phyloP scores from a whole-genome alignment of 2,797 vertebrate species.

The Parotocinclus haroldoi region DNA sequence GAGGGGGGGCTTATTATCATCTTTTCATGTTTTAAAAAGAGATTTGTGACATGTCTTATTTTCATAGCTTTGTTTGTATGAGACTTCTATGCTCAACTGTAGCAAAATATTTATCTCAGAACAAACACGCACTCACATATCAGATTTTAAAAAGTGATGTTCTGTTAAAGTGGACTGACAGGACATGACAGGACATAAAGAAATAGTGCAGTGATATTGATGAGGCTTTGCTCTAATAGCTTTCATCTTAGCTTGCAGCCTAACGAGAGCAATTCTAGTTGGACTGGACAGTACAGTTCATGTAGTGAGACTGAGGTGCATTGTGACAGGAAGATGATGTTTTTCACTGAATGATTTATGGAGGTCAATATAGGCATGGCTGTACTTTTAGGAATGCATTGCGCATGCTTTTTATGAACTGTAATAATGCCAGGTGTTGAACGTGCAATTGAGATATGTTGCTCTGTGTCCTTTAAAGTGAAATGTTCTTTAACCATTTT shows the following conservation, averaged over 20 bases:
- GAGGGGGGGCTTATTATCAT: too few species aligned
- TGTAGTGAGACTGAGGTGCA: slow-evolving; percentile 21
- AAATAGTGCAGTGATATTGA: slow-evolving; percentile 7
- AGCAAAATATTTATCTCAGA: not conserved
- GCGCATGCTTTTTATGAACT: slow-evolving; percentile 51
- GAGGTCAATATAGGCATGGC: slow-evolving; percentile 38
- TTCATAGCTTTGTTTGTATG: too few species aligned
- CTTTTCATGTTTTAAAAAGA: slow-evolving; percentile 1
- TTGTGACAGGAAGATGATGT: slow-evolving; percentile 8
- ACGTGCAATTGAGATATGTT: slow-evolving; percentile 51
- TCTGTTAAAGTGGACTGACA: slow-evolving; percentile 15
- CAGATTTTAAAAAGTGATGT: slow-evolving; percentile 1
- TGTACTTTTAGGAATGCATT: slow-evolving; percentile 42
- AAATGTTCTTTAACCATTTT: slow-evolving; percentile 32
- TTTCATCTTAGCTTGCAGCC: slow-evolving; percentile 27
- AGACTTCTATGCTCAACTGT: not conserved
- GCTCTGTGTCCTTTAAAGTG: slow-evolving; percentile 40
- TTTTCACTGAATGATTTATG: slow-evolving; percentile 32
- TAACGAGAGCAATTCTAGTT: slow-evolving; percentile 20
- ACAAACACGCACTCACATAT: slow-evolving; percentile 9
- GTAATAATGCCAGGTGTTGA: slow-evolving; percentile 47
- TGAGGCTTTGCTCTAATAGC: slow-evolving; percentile 25
- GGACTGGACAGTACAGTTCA: slow-evolving; percentile 13
- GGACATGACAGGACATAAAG: slow-evolving; percentile 6
- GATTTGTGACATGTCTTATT: not conserved